A percentile compares a stretch with the other conserved stretches of the same genome.
phyloP scores from a whole-genome alignment of 2,797 vertebrate genomes.

The Mormyrus proboscirostris region DNA sequence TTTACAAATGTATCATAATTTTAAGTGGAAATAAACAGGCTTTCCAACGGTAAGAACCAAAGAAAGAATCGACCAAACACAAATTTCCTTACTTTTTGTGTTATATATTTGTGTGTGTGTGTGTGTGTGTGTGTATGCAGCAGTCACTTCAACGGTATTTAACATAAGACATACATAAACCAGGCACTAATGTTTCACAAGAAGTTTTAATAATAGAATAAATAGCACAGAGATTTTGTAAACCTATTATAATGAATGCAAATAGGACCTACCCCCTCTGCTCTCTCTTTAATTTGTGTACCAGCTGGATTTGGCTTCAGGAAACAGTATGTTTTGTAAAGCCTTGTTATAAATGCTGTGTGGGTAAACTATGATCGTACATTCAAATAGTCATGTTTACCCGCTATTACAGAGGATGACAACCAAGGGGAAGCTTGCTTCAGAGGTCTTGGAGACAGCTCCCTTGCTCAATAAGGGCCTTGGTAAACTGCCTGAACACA shows the following conservation, averaged over 20 bases:
- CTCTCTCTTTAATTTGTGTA: neutral
- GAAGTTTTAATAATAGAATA: neutral
- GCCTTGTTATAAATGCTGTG: neutral
- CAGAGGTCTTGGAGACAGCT: conserved; percentile 64
- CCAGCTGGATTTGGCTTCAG: neutral
- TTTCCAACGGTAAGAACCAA: neutral
- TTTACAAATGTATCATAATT: neutral
- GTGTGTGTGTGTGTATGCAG: neutral
- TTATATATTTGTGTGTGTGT: neutral
- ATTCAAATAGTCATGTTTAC: neutral
- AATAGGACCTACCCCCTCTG: neutral
- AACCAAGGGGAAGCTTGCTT: neutral
- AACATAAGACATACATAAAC: neutral
- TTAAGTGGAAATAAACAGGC: neutral
- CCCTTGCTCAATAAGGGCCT: conserved; percentile 84
- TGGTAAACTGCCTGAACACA: conserved; percentile 93
- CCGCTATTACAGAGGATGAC: neutral
- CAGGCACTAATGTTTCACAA: neutral
- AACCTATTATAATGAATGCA: neutral
- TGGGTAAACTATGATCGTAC: neutral
- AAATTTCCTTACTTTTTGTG: neutral
- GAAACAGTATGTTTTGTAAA: neutral
- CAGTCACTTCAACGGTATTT: neutral
- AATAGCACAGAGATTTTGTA: neutral
- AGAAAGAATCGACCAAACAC: too few species aligned